Percentiles rank a stretch among this genome's conserved stretches.
phyloP scores from a whole-genome alignment of 1,140 invertebrate species.

The Scaptodrosophila lebanonensis region DNA sequence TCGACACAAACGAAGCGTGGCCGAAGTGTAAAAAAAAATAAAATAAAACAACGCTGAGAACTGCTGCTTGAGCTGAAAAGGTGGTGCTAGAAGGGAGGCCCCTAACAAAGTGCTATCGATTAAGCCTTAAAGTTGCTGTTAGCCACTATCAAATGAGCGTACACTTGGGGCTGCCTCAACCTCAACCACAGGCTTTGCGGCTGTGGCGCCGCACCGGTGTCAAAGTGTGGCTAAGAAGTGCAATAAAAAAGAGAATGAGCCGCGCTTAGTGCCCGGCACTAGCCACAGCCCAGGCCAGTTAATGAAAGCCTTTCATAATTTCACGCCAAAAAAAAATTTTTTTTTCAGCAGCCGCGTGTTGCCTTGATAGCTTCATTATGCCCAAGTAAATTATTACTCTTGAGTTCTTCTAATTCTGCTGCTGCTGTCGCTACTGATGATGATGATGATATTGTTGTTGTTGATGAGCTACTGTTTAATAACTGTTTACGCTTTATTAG shows the following conservation, averaged over 20 bases:
- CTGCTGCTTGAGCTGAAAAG: background rate
- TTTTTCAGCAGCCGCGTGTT: constrained; percentile 4
- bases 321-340: constrained; percentile 1
- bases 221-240: constrained; percentile 1
- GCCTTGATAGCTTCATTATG: constrained; percentile 44
- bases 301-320: constrained; percentile 49
- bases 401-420: constrained; percentile 9
- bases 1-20: constrained; percentile 70
- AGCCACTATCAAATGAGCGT: too few species aligned
- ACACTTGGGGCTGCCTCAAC: too few species aligned
- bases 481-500: constrained; percentile 11
- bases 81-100: background rate
- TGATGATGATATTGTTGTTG: constrained; percentile 16
- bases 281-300: background rate
- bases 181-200: background rate
- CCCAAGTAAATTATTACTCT: constrained; percentile 38
- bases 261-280: constrained; percentile 23
- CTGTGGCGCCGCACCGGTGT: constrained; percentile 23
- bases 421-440: constrained; percentile 15
- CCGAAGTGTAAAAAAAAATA: constrained; percentile 62
- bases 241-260: background rate
- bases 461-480: constrained; percentile 23
- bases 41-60: constrained; percentile 46
- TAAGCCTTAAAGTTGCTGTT: constrained; percentile 56
- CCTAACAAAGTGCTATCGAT: constrained; percentile 65